Evolutionary conservation across 2,113 vertebrate genomes (phyloP).

Genomic region (Elephantulus edwardii): DNA sequence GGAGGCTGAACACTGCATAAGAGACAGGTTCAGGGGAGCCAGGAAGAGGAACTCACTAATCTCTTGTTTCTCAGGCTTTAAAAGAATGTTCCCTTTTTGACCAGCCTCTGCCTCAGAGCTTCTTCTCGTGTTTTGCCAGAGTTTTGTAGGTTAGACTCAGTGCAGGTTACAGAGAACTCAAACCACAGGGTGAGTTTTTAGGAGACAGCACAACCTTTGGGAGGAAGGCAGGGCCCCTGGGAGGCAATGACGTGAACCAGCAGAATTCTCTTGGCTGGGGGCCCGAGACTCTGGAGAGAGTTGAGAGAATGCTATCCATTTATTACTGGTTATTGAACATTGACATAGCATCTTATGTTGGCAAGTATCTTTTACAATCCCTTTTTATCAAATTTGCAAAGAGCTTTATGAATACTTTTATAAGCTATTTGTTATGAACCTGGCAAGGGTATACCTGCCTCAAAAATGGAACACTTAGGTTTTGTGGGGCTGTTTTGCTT

Average conservation of each 20-base stretch:
- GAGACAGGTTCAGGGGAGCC: too few species aligned
- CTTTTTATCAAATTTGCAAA: slow-evolving; percentile 29
- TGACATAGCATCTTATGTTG: neutral
- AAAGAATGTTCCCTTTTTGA: neutral
- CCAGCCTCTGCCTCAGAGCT: neutral
- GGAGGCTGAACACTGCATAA: too few species aligned
- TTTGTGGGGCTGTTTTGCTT: neutral
- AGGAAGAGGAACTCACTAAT: rapidly evolving
- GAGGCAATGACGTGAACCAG: neutral
- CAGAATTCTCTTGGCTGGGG: neutral
- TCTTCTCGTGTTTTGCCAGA: neutral
- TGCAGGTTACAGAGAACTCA: neutral
- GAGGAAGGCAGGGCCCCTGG: slow-evolving; percentile 18
- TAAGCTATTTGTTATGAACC: neutral
- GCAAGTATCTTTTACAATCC: neutral
- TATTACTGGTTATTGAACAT: neutral
- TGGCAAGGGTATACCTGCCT: neutral
- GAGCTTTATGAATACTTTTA: neutral
- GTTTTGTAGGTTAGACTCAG: neutral
- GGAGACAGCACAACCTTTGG: neutral
- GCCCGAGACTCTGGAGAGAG: neutral
- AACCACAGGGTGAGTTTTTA: neutral
- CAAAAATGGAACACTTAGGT: neutral
- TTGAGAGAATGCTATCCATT: neutral
- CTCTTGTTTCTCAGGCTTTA: neutral